These are phyloP conservation scores for Agrochola lota DNA, from an alignment of 2,888 invertebrate genomes.

Conservation along the genomic window DNA sequence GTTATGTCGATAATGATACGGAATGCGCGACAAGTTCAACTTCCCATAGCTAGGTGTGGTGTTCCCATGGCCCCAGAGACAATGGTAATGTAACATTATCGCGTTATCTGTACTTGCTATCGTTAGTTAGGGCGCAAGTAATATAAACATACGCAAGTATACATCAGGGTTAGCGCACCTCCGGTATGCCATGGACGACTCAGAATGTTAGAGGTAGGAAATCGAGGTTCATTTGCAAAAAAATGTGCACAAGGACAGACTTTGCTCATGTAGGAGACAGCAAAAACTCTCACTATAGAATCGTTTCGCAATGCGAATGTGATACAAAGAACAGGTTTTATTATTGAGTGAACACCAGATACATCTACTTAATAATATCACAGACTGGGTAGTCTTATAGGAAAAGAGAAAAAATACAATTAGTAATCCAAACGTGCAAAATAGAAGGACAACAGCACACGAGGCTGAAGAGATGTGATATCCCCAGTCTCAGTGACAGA, in stretches of 20 bases:
- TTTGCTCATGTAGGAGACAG: constrained; percentile 13
- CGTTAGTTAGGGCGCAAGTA: constrained; percentile 51
- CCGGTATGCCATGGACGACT: constrained; percentile 5
- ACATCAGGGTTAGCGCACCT: constrained; percentile 41
- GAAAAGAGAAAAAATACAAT: constrained; percentile 35
- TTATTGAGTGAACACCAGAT: constrained; percentile 25
- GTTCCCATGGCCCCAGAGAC: constrained; percentile 76
- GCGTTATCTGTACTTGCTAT: constrained; percentile 56
- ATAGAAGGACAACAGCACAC: too few species aligned
- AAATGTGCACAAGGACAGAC: constrained; percentile 28
- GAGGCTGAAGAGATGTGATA: too few species aligned
- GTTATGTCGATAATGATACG: constrained; percentile 68
- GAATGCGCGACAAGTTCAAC: constrained; percentile 68
- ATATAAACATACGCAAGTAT: constrained; percentile 30
- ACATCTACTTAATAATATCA: constrained; percentile 31
- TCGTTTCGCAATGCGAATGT: constrained; percentile 26
- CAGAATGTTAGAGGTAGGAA: constrained; percentile 11
- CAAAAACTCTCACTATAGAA: constrained; percentile 45
- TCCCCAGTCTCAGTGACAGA: too few species aligned
- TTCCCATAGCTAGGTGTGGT: constrained; percentile 73
- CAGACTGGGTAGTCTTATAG: constrained; percentile 9
- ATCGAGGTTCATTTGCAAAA: constrained; percentile 15
- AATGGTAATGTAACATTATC: constrained; percentile 72
- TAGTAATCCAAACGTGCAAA: neutral
- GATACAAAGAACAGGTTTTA: constrained; percentile 29